Evolutionary conservation across 1,140 invertebrate genomes (phyloP).

Genomic region (Bombus impatiens): DNA sequence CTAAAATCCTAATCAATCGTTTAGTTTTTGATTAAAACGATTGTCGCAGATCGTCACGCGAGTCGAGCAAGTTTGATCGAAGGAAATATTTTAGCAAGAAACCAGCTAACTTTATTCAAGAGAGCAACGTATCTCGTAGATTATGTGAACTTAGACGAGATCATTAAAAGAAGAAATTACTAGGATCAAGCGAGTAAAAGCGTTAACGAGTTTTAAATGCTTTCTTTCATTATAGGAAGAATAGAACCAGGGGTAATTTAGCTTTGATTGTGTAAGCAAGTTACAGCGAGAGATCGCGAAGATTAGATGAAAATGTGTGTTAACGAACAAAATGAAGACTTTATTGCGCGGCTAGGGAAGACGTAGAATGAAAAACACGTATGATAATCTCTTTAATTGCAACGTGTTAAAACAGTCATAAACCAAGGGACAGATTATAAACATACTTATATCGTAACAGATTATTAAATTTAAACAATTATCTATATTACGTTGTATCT

Average conservation of each 20-base stretch:
- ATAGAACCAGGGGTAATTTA: not conserved
- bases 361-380: too few species aligned
- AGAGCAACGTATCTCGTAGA: not conserved
- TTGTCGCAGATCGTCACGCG: not conserved
- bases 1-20: not conserved
- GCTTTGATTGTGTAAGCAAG: not conserved
- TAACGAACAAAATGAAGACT: not conserved
- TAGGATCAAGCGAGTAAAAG: not conserved
- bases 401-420: not conserved
- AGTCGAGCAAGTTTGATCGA: not conserved
- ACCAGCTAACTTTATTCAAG: not conserved
- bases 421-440: not conserved
- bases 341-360: not conserved
- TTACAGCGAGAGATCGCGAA: not conserved
- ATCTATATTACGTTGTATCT: not conserved
- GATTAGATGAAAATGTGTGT: not conserved
- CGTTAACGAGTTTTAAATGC: slow-evolving; percentile 5
- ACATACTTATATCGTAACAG: too few species aligned
- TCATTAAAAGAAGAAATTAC: not conserved
- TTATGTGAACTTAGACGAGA: not conserved
- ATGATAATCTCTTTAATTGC: slow-evolving; percentile 2
- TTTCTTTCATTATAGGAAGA: slow-evolving; percentile 10
- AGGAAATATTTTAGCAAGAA: not conserved
- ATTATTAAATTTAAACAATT: not conserved
- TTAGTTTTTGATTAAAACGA: not conserved